Percentiles rank a stretch among this genome's conserved stretches.
phyloP scores from a whole-genome alignment of 1,140 invertebrate species.

The Tribolium castaneum region DNA sequence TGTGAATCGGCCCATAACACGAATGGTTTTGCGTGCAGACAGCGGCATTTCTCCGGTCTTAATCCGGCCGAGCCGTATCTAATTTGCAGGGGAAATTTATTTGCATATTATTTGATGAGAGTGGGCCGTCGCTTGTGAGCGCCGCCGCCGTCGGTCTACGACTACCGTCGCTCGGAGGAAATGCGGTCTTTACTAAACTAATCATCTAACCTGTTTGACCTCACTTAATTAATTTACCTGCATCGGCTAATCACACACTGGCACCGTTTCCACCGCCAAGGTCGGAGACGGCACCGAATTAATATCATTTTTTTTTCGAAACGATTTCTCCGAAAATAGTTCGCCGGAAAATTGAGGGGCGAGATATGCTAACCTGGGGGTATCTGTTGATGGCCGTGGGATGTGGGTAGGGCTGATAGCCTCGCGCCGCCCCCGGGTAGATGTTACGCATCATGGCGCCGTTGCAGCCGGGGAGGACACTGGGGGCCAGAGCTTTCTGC shows the following conservation, averaged over 20 bases:
- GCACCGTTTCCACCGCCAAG: constrained; percentile 39
- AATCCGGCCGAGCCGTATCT: constrained; percentile 25
- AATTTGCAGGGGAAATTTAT: constrained; percentile 37
- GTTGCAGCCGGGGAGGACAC: constrained; percentile 92
- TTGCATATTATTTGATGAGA: constrained; percentile 40
- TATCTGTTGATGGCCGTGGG: constrained; percentile 94
- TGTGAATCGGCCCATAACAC: constrained; percentile 33
- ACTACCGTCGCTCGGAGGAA: constrained; percentile 51
- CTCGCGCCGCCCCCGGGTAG: constrained; percentile 87
- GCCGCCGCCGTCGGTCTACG: constrained; percentile 47
- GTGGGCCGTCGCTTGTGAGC: constrained; percentile 16
- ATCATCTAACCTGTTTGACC: constrained; percentile 62
- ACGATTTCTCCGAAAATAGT: constrained; percentile 20
- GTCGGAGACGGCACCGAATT: constrained; percentile 28
- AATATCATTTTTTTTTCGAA: not conserved
- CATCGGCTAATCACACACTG: constrained; percentile 49
- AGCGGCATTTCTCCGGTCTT: constrained; percentile 30
- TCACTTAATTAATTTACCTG: constrained; percentile 60
- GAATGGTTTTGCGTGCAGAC: constrained; percentile 25
- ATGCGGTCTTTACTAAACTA: constrained; percentile 61
- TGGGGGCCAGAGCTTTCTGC: constrained; percentile 92
- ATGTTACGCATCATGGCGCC: constrained; percentile 98
- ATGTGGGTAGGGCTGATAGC: constrained; percentile 94
- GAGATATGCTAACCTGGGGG: constrained; percentile 78
- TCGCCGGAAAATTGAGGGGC: not conserved